These are phyloP conservation scores for Apogon talboti DNA, from an alignment of 2,797 vertebrate species.

Conservation along the genomic window DNA sequence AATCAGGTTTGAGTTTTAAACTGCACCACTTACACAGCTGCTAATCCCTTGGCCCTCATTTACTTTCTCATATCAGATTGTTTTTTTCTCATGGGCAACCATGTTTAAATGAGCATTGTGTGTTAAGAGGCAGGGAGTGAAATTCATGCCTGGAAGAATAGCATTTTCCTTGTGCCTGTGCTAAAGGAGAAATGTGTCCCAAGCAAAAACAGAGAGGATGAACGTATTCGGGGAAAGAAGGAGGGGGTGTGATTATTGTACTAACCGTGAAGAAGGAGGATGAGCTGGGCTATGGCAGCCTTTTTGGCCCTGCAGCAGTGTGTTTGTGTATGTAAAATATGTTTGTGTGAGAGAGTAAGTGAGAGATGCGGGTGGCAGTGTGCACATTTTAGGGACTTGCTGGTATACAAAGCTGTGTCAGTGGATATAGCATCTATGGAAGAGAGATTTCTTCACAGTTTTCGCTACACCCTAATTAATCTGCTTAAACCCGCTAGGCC, in stretches of 20 bases:
- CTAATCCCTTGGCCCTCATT: slow-evolving; percentile 5
- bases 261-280: slow-evolving; percentile 57
- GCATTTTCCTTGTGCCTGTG: slow-evolving; percentile 49
- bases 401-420: slow-evolving; percentile 75
- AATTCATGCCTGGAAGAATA: slow-evolving; percentile 49
- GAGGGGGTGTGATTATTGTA: slow-evolving; percentile 65
- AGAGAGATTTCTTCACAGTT: slow-evolving; percentile 82
- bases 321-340: slow-evolving; percentile 24
- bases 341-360: slow-evolving; percentile 29
- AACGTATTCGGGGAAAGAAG: slow-evolving; percentile 18
- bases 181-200: slow-evolving; percentile 66
- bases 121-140: slow-evolving; percentile 42
- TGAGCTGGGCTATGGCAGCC: slow-evolving; percentile 66
- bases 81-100: slow-evolving; percentile 20
- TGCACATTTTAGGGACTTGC: slow-evolving; percentile 64
- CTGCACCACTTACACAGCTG: slow-evolving; percentile 15
- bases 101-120: slow-evolving; percentile 31
- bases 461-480: slow-evolving; percentile 85
- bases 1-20: slow-evolving; percentile 36
- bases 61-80: slow-evolving; percentile 4
- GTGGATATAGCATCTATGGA: slow-evolving; percentile 77
- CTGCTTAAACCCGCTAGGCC: slow-evolving; percentile 80
- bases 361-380: slow-evolving; percentile 52
- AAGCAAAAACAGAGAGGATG: slow-evolving; percentile 53
- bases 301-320: slow-evolving; percentile 72